A percentile compares a stretch with the other conserved stretches of the same genome.
Conservation (phyloP, 2,888 invertebrate genomes). For the Himalopsyche anomala region DNA sequence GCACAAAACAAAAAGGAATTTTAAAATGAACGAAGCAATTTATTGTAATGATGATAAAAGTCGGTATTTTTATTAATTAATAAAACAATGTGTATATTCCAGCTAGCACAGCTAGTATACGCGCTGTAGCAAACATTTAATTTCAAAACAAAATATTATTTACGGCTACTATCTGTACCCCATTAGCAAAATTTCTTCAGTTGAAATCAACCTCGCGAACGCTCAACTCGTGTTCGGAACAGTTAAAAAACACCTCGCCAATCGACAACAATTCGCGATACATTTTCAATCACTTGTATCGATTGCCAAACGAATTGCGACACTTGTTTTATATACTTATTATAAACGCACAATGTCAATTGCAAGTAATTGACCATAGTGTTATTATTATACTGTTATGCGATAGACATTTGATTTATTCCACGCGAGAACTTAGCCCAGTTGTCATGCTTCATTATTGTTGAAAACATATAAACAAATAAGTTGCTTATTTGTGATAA, state of each 20-base stretch:
- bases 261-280: background rate
- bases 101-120: background rate
- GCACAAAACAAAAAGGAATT: no score
- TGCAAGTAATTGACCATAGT: background rate
- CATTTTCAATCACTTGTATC: background rate
- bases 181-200: constrained; percentile 12
- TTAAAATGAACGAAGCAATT: no score
- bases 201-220: background rate
- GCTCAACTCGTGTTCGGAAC: background rate
- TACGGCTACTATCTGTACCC: background rate
- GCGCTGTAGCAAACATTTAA: background rate
- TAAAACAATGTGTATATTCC: background rate
- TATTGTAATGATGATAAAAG: background rate
- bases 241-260: background rate
- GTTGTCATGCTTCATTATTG: no score
- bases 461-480: constrained; percentile 9
- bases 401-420: no score
- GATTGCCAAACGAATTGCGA: background rate
- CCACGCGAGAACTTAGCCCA: no score
- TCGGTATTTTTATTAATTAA: background rate
- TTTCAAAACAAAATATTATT: constrained; percentile 3
- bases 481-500: background rate
- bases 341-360: background rate
- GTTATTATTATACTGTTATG: background rate
- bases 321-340: background rate